These are phyloP conservation scores for Drosophila diplacantha DNA, from an alignment of 2,888 invertebrate genomes.

Conservation along the genomic window DNA sequence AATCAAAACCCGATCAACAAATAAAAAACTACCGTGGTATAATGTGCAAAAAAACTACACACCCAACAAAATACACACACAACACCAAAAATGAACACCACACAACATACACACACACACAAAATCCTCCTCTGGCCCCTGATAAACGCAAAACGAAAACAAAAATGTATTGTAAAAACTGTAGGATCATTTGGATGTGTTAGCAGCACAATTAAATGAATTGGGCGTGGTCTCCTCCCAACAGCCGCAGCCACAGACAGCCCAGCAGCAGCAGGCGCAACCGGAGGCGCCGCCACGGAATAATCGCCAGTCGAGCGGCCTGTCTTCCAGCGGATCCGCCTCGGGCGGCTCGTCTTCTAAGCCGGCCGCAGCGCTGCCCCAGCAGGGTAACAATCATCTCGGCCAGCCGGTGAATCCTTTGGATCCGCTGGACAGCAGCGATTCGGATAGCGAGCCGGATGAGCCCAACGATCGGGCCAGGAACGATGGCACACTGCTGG, in stretches of 20 bases:
- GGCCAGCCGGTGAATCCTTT: constrained; percentile 80
- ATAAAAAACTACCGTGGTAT: constrained; percentile 42
- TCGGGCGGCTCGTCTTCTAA: constrained; percentile 67
- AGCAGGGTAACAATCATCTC: constrained; percentile 77
- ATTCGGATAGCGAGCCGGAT: constrained; percentile 90
- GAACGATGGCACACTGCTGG: constrained; percentile 95
- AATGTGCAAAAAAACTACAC: constrained; percentile 50
- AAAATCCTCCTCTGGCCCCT: constrained; percentile 59
- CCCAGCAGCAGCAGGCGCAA: constrained; percentile 80
- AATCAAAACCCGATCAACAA: constrained; percentile 30
- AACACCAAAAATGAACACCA: constrained; percentile 27
- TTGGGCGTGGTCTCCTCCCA: constrained; percentile 86
- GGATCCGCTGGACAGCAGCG: constrained; percentile 85
- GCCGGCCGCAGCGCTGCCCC: constrained; percentile 76
- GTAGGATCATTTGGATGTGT: constrained; percentile 93
- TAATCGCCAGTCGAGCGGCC: constrained; percentile 76
- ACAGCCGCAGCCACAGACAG: constrained; percentile 77
- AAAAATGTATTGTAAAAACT: constrained; percentile 57
- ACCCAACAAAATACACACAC: constrained; percentile 10
- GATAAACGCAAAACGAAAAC: constrained; percentile 56
- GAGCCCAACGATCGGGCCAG: constrained; percentile 88
- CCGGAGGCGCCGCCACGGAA: constrained; percentile 86
- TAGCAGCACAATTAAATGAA: constrained; percentile 97
- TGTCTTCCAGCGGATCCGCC: constrained; percentile 43
- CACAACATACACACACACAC: constrained; percentile 40